A percentile compares a stretch with the other conserved stretches of the same genome.
Conservation (phyloP, 2,888 invertebrate genomes). For the Eubasilissa splendida region DNA sequence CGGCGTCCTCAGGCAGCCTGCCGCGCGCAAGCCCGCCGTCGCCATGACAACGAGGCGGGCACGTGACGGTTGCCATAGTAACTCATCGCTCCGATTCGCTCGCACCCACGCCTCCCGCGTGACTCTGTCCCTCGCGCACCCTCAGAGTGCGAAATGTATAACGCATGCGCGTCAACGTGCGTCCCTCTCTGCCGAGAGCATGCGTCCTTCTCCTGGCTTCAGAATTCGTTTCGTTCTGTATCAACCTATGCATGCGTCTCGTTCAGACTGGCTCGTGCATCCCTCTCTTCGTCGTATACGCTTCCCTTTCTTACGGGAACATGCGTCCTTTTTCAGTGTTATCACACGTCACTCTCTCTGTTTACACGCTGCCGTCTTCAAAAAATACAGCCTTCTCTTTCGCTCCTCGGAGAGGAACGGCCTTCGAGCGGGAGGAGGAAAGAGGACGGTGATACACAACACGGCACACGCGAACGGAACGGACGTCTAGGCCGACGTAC, state of each 20-base stretch:
- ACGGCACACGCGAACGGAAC: conserved; percentile 21
- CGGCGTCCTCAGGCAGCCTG: conserved; percentile 62
- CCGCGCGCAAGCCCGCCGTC: conserved; percentile 64
- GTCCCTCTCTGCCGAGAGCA: conserved; percentile 45
- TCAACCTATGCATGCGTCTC: conserved; percentile 22
- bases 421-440: conserved; percentile 19
- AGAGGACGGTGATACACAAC: conserved; percentile 6
- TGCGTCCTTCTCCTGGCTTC: conserved; percentile 17
- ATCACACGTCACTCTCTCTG: conserved; percentile 37
- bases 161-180: conserved; percentile 49
- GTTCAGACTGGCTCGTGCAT: conserved; percentile 26
- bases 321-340: conserved; percentile 42
- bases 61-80: conserved; percentile 70
- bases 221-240: conserved; percentile 28
- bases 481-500: conserved; percentile 21
- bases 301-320: conserved; percentile 11
- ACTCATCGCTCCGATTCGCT: conserved; percentile 65
- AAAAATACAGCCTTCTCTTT: conserved; percentile 29
- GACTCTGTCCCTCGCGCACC: conserved; percentile 62
- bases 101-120: conserved; percentile 55
- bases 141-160: conserved; percentile 43
- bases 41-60: conserved; percentile 72
- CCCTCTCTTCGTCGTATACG: conserved; percentile 10
- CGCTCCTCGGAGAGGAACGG: conserved; percentile 21
- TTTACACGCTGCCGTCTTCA: conserved; percentile 3